Conservation (phyloP, 2,888 invertebrate genomes). For the Volucella bombylans region DNA sequence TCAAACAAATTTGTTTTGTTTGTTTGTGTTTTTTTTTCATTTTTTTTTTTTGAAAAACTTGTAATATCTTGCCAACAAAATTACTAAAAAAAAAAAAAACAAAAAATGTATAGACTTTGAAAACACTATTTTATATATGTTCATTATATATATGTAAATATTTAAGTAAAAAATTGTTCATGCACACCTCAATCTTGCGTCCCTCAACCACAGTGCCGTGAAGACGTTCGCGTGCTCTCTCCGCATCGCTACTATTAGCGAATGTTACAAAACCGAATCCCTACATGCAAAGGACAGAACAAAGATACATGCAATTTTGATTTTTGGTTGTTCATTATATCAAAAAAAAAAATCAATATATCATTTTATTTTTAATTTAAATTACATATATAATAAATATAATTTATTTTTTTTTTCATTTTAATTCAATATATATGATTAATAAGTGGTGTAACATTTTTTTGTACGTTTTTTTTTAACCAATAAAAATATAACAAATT, state of each 20-base stretch:
- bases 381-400: constrained; percentile 20
- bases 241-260: constrained; percentile 99
- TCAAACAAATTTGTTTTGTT: constrained; percentile 73
- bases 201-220: constrained; percentile 99
- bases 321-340: constrained; percentile 49
- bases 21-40: constrained; percentile 30
- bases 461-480: constrained; percentile 24
- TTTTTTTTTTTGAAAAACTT: constrained; percentile 40
- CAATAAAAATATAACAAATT: constrained; percentile 81
- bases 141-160: constrained; percentile 57
- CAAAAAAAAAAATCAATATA: not conserved
- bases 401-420: not conserved
- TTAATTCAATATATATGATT: constrained; percentile 22
- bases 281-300: constrained; percentile 97
- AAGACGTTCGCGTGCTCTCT: constrained; percentile 99
- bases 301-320: constrained; percentile 93
- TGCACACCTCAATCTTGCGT: constrained; percentile 99
- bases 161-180: constrained; percentile 86
- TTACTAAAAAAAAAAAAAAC: constrained; percentile 45
- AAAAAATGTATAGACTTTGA: constrained; percentile 47
- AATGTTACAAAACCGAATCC: constrained; percentile 99
- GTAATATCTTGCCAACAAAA: constrained; percentile 35
- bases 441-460: constrained; percentile 32
- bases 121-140: constrained; percentile 47
- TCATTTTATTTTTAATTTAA: constrained; percentile 30